These are phyloP conservation scores for Labeo catla DNA, from an alignment of 2,113 vertebrate species.

Conservation along the genomic window DNA sequence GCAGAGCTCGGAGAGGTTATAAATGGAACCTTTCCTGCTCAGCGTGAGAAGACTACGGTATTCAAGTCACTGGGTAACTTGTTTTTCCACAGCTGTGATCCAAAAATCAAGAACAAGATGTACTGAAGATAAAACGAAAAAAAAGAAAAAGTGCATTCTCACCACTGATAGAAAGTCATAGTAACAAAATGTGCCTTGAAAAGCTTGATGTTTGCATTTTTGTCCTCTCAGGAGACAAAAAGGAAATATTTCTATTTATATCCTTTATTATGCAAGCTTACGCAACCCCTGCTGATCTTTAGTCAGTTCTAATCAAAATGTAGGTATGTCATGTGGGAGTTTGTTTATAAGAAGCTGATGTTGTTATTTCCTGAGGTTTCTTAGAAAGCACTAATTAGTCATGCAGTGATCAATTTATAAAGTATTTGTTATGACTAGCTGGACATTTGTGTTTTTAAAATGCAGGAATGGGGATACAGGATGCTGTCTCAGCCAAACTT, in stretches of 20 bases:
- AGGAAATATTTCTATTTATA: constrained; percentile 16
- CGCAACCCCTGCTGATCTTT: not conserved
- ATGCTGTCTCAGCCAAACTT: constrained; percentile 88
- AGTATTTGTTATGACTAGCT: not conserved
- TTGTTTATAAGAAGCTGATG: not conserved
- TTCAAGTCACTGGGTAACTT: constrained; percentile 94
- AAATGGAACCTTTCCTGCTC: constrained; percentile 82
- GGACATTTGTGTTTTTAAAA: constrained; percentile 31
- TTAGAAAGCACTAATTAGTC: not conserved
- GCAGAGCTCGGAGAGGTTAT: constrained; percentile 94
- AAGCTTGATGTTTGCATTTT: constrained; percentile 1
- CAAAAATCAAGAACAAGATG: not conserved
- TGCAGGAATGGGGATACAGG: constrained; percentile 93
- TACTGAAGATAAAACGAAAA: not conserved
- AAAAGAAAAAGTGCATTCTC: not conserved
- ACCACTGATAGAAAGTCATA: not conserved
- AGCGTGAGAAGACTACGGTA: constrained; percentile 88
- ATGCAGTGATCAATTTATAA: not conserved
- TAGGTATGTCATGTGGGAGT: not conserved
- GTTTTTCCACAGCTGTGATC: not conserved
- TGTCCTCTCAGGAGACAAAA: not conserved
- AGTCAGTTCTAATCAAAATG: not conserved
- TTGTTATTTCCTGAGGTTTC: not conserved
- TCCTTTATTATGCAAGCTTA: not conserved
- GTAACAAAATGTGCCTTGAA: constrained; percentile 4